These are phyloP conservation scores for Pagrus major DNA, from an alignment of 2,113 vertebrate species.

Conservation along the genomic window DNA sequence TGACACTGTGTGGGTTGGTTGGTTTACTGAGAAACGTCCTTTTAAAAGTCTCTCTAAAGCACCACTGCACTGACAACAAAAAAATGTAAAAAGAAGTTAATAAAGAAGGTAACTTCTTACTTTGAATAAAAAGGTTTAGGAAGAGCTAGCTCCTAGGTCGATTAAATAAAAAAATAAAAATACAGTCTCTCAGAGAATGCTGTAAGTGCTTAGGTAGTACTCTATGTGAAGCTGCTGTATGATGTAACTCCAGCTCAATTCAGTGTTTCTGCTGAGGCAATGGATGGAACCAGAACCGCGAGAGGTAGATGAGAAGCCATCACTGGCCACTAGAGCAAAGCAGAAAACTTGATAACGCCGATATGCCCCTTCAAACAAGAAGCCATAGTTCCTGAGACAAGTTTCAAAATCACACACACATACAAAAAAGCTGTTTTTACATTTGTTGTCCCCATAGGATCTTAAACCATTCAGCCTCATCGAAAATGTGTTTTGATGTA, in stretches of 20 bases:
- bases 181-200: not conserved
- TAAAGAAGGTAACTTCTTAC: not conserved
- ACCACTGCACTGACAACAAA: not conserved
- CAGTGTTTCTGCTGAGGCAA: constrained; percentile 35
- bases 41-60: not conserved
- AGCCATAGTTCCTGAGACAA: constrained; percentile 1
- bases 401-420: not conserved
- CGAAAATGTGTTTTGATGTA: constrained; percentile 35
- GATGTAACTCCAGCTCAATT: constrained; percentile 24
- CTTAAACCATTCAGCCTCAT: not conserved
- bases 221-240: constrained; percentile 8
- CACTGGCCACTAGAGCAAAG: constrained; percentile 11
- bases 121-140: not conserved
- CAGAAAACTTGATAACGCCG: constrained; percentile 2
- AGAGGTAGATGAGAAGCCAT: constrained; percentile 43
- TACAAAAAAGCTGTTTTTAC: not conserved
- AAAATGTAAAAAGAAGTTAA: not conserved
- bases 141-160: too few relatives aligned
- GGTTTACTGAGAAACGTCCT: not conserved
- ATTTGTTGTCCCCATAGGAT: constrained; percentile 19
- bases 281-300: constrained; percentile 23
- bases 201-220: not conserved
- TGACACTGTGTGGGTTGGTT: not conserved
- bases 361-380: constrained; percentile 7
- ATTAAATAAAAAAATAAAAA: too few relatives aligned